Evolutionary conservation across 2,888 invertebrate species (phyloP).

Genomic region (Trichopoda pennipes): DNA sequence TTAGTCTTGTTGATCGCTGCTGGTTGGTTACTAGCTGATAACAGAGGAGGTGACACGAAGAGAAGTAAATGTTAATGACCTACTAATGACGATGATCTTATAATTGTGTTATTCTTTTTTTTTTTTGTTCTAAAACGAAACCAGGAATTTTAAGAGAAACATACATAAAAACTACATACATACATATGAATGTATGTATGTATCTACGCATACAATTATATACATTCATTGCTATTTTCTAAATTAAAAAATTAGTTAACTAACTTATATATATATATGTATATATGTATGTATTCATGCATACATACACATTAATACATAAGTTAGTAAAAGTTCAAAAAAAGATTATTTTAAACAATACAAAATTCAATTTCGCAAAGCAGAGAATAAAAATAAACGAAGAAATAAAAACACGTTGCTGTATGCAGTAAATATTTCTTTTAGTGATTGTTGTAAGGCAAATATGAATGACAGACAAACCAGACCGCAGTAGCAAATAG

Average conservation of each 20-base stretch:
- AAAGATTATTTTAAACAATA: not conserved
- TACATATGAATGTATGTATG: not conserved
- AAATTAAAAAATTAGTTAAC: too few relatives aligned
- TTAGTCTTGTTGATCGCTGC: conserved; percentile 4
- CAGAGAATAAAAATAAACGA: conserved; percentile 12
- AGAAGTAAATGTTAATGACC: conserved; percentile 61
- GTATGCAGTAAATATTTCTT: conserved; percentile 37
- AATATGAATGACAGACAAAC: conserved; percentile 16
- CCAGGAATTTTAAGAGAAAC: conserved; percentile 29
- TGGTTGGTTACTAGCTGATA: conserved; percentile 4
- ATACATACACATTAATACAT: too few relatives aligned
- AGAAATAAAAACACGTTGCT: conserved; percentile 20
- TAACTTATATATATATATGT: too few relatives aligned
- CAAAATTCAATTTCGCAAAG: conserved; percentile 17
- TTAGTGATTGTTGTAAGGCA: conserved; percentile 42
- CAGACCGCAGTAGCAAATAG: conserved; percentile 38
- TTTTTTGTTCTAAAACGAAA: conserved; percentile 8
- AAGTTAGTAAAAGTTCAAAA: not conserved
- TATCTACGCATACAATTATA: too few relatives aligned
- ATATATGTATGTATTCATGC: too few relatives aligned
- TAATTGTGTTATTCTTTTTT: not conserved
- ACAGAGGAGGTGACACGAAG: conserved; percentile 33
- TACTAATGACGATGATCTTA: conserved; percentile 50
- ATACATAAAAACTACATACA: not conserved
- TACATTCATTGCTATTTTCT: too few relatives aligned